Conservation (phyloP, 2,113 vertebrate genomes). For the Nycticebus coucang region DNA sequence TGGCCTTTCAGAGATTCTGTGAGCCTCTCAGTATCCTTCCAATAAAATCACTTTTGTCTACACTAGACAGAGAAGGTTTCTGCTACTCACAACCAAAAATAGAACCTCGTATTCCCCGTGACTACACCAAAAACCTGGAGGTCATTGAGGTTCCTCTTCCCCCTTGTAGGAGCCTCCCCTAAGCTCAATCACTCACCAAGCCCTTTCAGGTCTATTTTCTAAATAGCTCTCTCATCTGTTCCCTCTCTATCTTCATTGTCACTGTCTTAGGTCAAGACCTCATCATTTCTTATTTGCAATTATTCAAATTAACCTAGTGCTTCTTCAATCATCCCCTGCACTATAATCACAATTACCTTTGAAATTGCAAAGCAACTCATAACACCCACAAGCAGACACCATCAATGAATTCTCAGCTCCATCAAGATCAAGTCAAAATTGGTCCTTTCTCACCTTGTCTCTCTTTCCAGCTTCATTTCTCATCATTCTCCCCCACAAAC, state of each 20-base stretch:
- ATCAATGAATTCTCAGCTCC: neutral
- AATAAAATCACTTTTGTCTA: neutral
- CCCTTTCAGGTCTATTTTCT: neutral
- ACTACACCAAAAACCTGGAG: neutral
- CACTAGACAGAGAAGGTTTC: neutral
- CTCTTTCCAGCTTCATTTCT: neutral
- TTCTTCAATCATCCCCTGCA: neutral
- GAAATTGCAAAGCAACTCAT: neutral
- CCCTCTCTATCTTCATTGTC: no score
- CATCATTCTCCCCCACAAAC: neutral
- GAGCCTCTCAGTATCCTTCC: neutral
- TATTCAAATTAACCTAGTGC: neutral
- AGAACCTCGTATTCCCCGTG: neutral
- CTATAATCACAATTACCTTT: neutral
- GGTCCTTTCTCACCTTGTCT: neutral
- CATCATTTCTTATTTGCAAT: neutral
- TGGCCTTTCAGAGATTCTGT: neutral
- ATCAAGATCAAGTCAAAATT: neutral
- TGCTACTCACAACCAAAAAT: neutral
- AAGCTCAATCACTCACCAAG: neutral
- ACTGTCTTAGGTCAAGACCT: neutral
- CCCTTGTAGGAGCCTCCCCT: neutral
- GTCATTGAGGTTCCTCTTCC: neutral
- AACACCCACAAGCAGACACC: neutral
- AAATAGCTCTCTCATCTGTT: neutral